phyloP scores from a whole-genome alignment of 1,140 invertebrate species.

The Ooceraea biroi region DNA sequence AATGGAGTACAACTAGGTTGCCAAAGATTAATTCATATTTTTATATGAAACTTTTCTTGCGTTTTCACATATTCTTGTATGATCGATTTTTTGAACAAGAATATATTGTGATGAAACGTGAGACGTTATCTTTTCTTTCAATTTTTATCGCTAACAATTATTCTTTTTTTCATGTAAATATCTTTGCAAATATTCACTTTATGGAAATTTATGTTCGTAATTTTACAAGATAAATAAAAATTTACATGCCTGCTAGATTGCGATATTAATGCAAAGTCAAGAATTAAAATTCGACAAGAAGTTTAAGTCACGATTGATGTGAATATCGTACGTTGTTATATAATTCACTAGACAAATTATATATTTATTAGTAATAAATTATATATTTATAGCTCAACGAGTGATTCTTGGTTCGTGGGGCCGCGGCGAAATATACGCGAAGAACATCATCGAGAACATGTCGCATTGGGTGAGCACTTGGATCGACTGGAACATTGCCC shows the following conservation, averaged over 20 bases:
- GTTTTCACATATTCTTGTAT: too few species aligned
- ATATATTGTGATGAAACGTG: not conserved
- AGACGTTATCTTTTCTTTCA: too few species aligned
- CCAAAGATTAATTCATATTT: conserved; percentile 12
- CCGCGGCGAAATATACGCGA: conserved; percentile 27
- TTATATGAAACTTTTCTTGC: not conserved
- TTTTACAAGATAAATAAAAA: not conserved
- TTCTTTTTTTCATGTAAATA: not conserved
- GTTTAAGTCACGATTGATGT: not conserved
- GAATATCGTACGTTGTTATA: too few species aligned
- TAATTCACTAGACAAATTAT: too few species aligned
- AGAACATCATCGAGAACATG: conserved; percentile 19
- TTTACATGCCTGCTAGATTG: not conserved
- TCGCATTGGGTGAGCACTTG: conserved; percentile 89
- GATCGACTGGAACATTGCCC: conserved; percentile 96
- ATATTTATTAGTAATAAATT: too few species aligned
- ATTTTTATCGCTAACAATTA: not conserved
- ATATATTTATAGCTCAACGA: not conserved
- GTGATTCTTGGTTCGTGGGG: conserved; percentile 35
- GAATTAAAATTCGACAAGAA: not conserved
- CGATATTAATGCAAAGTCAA: not conserved
- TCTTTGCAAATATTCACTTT: not conserved
- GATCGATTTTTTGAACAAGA: not conserved
- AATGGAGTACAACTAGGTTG: not conserved
- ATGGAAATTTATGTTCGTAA: not conserved